phyloP scores from a whole-genome alignment of 2,113 vertebrate genomes.

The Cacatua alba region DNA sequence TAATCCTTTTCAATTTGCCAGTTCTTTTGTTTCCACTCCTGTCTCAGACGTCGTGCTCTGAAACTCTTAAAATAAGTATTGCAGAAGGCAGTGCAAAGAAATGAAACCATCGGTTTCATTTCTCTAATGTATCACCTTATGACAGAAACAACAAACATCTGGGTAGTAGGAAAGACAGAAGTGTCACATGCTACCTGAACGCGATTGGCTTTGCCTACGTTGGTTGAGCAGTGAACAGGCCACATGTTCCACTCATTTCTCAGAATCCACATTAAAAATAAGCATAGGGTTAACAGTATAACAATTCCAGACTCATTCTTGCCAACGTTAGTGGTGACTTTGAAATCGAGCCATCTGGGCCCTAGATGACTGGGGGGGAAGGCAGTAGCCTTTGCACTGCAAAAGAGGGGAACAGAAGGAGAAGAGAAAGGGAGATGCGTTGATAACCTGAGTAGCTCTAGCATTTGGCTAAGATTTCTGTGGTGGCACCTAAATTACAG shows the following conservation, averaged over 20 bases:
- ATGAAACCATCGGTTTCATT: conserved; percentile 52
- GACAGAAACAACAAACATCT: conserved; percentile 4
- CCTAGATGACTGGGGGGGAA: background rate
- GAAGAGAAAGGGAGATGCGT: background rate
- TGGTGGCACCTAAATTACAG: background rate
- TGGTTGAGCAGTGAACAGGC: background rate
- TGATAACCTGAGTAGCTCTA: background rate
- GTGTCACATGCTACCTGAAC: conserved; percentile 17
- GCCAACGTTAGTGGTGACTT: background rate
- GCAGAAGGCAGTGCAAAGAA: conserved; percentile 14
- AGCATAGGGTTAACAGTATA: rapidly evolving
- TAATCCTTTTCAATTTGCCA: background rate
- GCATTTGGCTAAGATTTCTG: background rate
- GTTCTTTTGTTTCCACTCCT: background rate
- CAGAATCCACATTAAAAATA: background rate
- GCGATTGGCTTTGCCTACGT: background rate
- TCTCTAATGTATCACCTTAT: conserved; percentile 1
- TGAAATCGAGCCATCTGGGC: background rate
- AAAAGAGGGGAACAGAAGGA: background rate
- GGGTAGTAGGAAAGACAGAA: background rate
- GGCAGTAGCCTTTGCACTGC: background rate
- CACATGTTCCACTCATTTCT: conserved; percentile 10
- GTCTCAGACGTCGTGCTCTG: background rate
- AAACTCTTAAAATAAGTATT: conserved; percentile 8
- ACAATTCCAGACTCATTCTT: background rate